Base-by-base conservation (phyloP, 1,140 invertebrate genomes). In the Drosophila grimshawi region DNA sequence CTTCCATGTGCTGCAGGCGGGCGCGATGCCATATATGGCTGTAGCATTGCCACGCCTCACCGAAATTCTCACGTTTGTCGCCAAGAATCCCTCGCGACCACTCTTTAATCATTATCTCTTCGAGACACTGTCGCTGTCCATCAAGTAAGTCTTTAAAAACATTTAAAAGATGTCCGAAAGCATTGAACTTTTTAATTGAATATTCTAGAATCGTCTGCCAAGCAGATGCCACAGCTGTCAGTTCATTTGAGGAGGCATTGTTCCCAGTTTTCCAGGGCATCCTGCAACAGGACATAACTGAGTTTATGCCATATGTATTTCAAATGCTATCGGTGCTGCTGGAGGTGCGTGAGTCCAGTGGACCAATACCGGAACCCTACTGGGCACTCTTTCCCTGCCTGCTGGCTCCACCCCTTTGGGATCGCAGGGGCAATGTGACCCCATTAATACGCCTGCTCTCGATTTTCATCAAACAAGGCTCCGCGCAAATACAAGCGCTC, bases 81-180 rank as follows among this genome's bases (percentile, higher is more conserved):
- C 97, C 45, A 97, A 97, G 93, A 99, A 99, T 94, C 98, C 98
- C 0, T 98, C 96, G 80, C 97, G 97, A 80, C 98, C 98, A 0
- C 97, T 99, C 92, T 99, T 99, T 93, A 99, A 99, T 94, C 98
- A 99, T 92, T 99, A 97, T 93, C 93, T 99, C 1, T 99, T 99
- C 93, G 98, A 99, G 93, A 97, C 96, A 0, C 93, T 99, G 29
- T 96, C 97, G 52, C 93, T 99, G 37, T 95, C 96, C 6, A 97
- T 99, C 29, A 96, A 95, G 91, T 91, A 68, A 71, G 90, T 66
- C 33, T 53, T n/a, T 30, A 61, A 3, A 8, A 6, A 4, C 46
- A 5, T 61, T 30, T 74, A 43, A 8, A 10, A 43, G 3, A 43
- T 43, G 10, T n/a, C 3, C 37, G 52, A 10, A 35, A 5, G 4